These are phyloP conservation scores for Chauna torquata DNA, from an alignment of 2,113 vertebrate species.

Conservation along the genomic window DNA sequence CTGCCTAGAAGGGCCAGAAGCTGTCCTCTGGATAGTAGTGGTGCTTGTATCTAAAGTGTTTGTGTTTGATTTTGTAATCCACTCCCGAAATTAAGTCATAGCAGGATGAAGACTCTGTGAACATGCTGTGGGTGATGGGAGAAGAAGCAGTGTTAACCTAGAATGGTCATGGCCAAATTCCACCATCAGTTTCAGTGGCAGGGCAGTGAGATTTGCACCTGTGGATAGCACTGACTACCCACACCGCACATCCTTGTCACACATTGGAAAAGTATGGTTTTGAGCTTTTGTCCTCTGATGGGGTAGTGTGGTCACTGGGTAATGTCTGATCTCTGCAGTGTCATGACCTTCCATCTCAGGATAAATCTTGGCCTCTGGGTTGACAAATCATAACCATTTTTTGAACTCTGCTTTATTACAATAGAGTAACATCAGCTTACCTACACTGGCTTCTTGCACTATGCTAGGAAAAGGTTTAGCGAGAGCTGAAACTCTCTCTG, in stretches of 20 bases:
- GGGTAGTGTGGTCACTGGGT: neutral
- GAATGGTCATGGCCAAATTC: neutral
- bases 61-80: neutral
- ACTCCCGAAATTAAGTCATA: neutral
- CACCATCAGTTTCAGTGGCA: neutral
- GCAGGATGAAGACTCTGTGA: neutral
- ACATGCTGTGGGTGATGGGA: neutral
- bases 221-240: neutral
- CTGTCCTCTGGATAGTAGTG: neutral
- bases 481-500: neutral
- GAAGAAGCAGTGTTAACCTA: neutral
- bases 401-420: slow-evolving; percentile 20
- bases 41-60: neutral
- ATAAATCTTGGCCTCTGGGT: neutral
- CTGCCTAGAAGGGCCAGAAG: neutral
- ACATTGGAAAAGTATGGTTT: neutral
- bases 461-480: neutral
- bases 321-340: neutral
- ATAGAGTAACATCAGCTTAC: slow-evolving; percentile 36
- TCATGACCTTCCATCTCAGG: neutral
- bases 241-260: fast-evolving
- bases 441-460: neutral
- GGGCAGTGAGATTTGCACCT: neutral
- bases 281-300: neutral
- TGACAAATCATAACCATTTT: neutral